Conservation (phyloP, 1,140 invertebrate genomes). For the Yoshiicerus persimilis region DNA sequence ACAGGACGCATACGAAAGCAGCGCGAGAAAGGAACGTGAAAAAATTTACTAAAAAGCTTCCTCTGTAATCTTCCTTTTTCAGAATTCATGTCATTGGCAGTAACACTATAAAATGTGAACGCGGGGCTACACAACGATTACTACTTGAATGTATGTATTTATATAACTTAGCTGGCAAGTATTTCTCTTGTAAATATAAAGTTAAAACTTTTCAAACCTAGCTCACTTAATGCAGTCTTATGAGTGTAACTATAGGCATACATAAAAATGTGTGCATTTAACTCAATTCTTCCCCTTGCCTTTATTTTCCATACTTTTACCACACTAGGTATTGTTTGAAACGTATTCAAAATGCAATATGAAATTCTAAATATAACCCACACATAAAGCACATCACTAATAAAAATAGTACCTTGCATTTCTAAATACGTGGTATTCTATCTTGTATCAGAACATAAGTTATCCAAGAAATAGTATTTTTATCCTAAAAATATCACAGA, state of each 20-base stretch:
- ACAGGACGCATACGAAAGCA: constrained; percentile 37
- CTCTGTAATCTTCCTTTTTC: constrained; percentile 47
- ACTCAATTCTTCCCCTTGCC: not conserved
- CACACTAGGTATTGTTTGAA: not conserved
- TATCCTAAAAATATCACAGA: not conserved
- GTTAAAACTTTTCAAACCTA: too few relatives aligned
- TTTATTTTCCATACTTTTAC: not conserved
- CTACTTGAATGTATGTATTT: not conserved
- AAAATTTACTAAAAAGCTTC: constrained; percentile 48
- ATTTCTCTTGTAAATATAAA: too few relatives aligned
- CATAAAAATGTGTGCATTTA: not conserved
- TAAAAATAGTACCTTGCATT: not conserved
- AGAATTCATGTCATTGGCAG: constrained; percentile 50
- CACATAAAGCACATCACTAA: not conserved
- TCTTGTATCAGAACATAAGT: not conserved
- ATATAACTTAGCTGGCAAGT: not conserved
- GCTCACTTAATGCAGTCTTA: not conserved
- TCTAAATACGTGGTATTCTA: too few relatives aligned
- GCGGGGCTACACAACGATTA: not conserved
- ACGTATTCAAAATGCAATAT: not conserved
- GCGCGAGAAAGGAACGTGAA: constrained; percentile 45
- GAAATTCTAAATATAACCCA: not conserved
- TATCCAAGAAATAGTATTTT: not conserved
- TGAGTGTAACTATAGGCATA: not conserved
- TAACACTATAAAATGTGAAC: constrained; percentile 39